phyloP scores from a whole-genome alignment of 2,888 invertebrate genomes.

The Cataglyphis livida region DNA sequence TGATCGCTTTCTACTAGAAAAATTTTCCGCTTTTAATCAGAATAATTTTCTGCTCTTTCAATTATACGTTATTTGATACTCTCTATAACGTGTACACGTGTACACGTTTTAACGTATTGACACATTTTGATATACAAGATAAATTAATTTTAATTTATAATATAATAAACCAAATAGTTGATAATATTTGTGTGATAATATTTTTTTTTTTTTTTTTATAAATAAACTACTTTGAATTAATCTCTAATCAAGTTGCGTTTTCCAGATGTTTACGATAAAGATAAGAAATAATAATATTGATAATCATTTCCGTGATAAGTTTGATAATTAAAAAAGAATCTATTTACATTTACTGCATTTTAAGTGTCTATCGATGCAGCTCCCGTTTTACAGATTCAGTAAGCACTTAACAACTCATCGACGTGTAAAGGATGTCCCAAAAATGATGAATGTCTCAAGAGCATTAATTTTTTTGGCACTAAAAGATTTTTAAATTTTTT shows the following conservation, averaged over 20 bases:
- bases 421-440: conserved; percentile 29
- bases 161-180: neutral
- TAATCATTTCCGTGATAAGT: conserved; percentile 15
- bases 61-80: conserved; percentile 22
- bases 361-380: conserved; percentile 31
- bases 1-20: conserved; percentile 45
- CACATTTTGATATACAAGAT: neutral
- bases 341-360: conserved; percentile 32
- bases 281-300: conserved; percentile 16
- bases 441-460: neutral
- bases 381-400: conserved; percentile 33
- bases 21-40: conserved; percentile 43
- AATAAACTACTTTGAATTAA: neutral
- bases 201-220: neutral
- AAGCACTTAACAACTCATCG: conserved; percentile 33
- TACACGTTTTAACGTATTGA: conserved; percentile 4
- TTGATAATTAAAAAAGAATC: conserved; percentile 26
- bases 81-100: conserved; percentile 3
- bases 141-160: conserved; percentile 16
- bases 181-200: neutral
- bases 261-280: conserved; percentile 4
- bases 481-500: neutral
- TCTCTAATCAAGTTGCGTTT: neutral
- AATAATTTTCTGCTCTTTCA: conserved; percentile 43
- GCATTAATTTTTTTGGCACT: neutral